These are phyloP conservation scores for Spilogale gracilis DNA, from an alignment of 2,113 vertebrate genomes.

Conservation along the genomic window DNA sequence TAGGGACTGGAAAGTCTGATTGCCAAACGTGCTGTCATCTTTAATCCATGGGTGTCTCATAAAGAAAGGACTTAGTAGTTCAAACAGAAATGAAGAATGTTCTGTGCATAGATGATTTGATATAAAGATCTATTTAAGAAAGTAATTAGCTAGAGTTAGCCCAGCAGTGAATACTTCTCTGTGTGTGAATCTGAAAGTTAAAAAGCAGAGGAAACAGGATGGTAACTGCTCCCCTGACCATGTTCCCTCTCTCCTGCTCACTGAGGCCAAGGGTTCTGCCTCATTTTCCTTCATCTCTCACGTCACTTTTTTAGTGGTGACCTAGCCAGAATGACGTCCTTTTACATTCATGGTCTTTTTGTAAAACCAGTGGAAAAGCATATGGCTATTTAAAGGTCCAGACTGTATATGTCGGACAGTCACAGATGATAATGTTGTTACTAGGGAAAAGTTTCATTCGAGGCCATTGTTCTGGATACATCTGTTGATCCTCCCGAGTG, in stretches of 20 bases:
- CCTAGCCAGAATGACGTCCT: background rate
- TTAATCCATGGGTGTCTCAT: background rate
- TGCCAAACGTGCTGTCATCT: constrained; percentile 29
- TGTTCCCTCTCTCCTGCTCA: background rate
- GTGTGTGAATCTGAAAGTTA: background rate
- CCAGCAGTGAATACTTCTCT: background rate
- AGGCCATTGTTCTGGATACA: background rate
- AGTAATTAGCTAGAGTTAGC: background rate
- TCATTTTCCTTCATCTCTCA: background rate
- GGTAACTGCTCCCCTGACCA: background rate
- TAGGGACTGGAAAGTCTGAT: background rate
- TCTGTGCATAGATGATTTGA: background rate
- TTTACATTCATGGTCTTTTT: background rate
- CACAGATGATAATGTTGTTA: background rate
- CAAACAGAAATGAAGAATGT: background rate
- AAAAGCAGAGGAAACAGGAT: background rate
- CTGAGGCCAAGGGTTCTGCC: background rate
- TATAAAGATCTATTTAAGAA: background rate
- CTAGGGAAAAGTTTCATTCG: background rate
- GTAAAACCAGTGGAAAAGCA: background rate
- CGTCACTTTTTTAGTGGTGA: background rate
- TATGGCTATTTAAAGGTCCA: background rate
- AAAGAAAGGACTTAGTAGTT: constrained; percentile 1
- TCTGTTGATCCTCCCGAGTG: background rate
- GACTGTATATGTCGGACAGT: background rate